Evolutionary conservation across 1,140 invertebrate genomes (phyloP), one percentile per base, ranked within the genome.

Genomic region (Penaeus japonicus): DNA sequence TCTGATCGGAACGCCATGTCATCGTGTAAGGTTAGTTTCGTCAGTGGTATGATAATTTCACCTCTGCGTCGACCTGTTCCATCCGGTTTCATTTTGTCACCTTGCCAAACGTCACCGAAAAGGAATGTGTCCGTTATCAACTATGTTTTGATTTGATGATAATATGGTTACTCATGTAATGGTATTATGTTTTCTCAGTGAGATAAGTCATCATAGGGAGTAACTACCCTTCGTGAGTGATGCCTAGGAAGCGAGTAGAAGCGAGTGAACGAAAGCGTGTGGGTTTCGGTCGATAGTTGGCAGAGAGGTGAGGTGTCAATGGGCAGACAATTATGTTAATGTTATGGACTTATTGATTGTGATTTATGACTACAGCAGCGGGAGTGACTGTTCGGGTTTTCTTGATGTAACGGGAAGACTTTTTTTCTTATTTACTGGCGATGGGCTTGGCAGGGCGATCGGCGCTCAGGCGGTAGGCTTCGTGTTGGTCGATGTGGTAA

Each of bases 321-420:
- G 86, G 70, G 86, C 79, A 75, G 80, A 75, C 86, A 77, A 88
- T 88, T 88, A 88, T 88, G 86, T 54, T 88, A 88, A 88, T 88
- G 86, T 88, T 88, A 88, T 88, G 80, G 80, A 35, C 79, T 88
- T 83, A 88, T 88, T 88, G 86, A 88, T 88, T 88, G 86, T 88
- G 86, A 88, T 88, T 88, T 88, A 88, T 77, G 86, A 32, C 17
- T 24, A 4, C 7, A 18, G 55, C 84, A 55, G 18, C 27, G 55
- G 84, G 35, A 79, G 75, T 18, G 75, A 62, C 75, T 17, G 57
- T n/a, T 77, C 55, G 53, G 27, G 55, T 35, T 86, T 70, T 12
- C 84, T n/a, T 39, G 65, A 24, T 47, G 15, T 22, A 86, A 53
- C 35, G 27, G 57, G 62, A 79, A 78, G 54, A 18, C 78, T 20